Evolutionary conservation across 2,888 invertebrate species (phyloP).

Genomic region (Mellilla xanthometata): DNA sequence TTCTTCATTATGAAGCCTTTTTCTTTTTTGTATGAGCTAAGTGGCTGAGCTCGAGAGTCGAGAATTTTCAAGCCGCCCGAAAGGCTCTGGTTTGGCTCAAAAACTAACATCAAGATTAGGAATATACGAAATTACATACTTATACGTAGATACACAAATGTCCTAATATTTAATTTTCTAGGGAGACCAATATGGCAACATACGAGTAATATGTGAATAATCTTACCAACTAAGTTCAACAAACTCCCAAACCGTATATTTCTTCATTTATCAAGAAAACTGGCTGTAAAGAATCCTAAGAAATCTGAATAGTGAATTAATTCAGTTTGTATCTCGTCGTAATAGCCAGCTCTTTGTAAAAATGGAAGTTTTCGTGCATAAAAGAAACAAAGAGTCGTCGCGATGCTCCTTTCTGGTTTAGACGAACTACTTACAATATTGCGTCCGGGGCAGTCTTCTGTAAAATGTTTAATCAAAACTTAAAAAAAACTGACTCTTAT

Average conservation of each 20-base stretch:
- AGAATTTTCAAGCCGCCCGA: too few species aligned
- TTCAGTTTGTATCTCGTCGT: conserved; percentile 18
- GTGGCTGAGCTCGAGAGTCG: too few species aligned
- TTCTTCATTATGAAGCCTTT: too few species aligned
- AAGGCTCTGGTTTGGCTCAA: too few species aligned
- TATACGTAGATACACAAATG: too few species aligned
- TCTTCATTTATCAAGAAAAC: conserved; percentile 25
- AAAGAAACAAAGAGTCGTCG: conserved; percentile 12
- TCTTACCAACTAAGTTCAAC: conserved; percentile 25
- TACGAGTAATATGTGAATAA: too few species aligned
- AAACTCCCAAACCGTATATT: conserved; percentile 20
- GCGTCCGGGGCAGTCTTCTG: conserved; percentile 2
- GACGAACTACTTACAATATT: background rate
- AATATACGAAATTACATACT: too few species aligned
- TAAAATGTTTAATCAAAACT: conserved; percentile 2
- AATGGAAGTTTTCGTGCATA: conserved; percentile 18
- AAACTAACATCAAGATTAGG: too few species aligned
- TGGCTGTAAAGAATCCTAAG: conserved; percentile 22
- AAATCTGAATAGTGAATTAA: conserved; percentile 24
- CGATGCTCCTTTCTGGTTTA: conserved; percentile 11
- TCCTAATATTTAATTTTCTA: too few species aligned
- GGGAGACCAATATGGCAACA: too few species aligned
- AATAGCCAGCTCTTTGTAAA: conserved; percentile 19
- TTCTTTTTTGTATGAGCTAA: too few species aligned
- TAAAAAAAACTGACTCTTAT: too few species aligned